Conservation (phyloP, 2,888 invertebrate species). For the Keiferia lycopersicella region DNA sequence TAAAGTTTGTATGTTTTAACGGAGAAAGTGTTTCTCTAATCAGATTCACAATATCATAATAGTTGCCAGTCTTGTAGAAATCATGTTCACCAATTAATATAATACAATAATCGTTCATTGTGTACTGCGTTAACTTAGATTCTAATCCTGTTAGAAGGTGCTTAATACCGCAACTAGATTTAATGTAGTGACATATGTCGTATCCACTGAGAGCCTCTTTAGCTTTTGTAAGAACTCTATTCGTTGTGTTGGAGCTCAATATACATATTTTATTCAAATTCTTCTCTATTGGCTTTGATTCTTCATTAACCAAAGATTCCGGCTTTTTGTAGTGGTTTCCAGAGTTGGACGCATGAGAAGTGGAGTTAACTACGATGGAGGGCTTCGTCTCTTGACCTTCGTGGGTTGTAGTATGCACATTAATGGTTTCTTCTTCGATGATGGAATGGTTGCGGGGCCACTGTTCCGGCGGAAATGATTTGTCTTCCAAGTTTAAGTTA, state of each 20-base stretch:
- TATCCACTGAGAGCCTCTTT: background rate
- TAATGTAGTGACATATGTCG: background rate
- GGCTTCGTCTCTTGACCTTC: too few species aligned
- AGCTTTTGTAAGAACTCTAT: background rate
- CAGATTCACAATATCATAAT: background rate
- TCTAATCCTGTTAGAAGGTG: background rate
- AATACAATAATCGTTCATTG: background rate
- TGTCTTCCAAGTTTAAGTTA: too few species aligned
- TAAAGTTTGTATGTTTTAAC: background rate
- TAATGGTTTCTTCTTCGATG: too few species aligned
- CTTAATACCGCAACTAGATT: background rate
- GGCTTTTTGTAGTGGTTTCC: too few species aligned
- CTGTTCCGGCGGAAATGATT: too few species aligned
- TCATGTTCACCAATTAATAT: background rate
- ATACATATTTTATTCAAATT: slow-evolving; percentile 2
- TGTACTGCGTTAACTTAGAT: background rate
- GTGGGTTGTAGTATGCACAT: too few species aligned
- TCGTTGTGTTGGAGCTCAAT: background rate
- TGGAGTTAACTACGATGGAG: too few species aligned
- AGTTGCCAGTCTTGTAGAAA: background rate
- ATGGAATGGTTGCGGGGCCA: too few species aligned
- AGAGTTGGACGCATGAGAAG: too few species aligned
- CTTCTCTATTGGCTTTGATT: background rate
- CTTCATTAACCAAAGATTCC: too few species aligned
- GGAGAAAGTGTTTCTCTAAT: background rate